Percentiles rank a stretch among this genome's conserved stretches.
Conservation (phyloP, 2,797 vertebrate species). For the Alosa sapidissima region DNA sequence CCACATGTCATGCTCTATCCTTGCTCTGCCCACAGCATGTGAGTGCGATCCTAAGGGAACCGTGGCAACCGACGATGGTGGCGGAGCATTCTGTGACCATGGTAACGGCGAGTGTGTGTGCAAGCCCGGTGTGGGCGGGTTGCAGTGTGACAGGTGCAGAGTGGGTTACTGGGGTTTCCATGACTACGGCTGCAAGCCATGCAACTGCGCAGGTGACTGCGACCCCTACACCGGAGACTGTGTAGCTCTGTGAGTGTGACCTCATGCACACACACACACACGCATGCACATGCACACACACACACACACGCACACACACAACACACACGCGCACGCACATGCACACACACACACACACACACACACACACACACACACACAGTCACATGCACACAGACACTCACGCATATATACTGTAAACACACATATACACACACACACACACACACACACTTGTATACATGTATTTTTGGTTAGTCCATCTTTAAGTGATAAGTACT, state of each 20-base stretch:
- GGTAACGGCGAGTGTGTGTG: constrained; percentile 85
- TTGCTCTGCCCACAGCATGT: constrained; percentile 71
- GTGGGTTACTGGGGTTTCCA: constrained; percentile 89
- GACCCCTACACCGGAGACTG: constrained; percentile 86
- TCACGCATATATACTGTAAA: background rate
- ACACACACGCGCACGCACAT: background rate
- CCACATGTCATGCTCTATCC: background rate
- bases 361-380: constrained; percentile 33
- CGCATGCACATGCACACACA: background rate
- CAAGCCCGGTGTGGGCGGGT: constrained; percentile 85
- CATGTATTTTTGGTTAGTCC: too few relatives aligned
- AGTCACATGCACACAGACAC: background rate
- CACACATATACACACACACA: background rate
- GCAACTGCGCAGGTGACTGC: constrained; percentile 83
- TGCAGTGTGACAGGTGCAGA: constrained; percentile 83
- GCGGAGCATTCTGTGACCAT: constrained; percentile 75
- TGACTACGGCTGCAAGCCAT: constrained; percentile 84
- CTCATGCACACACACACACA: constrained; percentile 23
- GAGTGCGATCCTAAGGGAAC: constrained; percentile 85
- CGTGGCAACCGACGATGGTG: constrained; percentile 66
- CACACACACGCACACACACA: background rate
- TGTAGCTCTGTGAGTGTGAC: constrained; percentile 74
- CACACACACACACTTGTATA: background rate
- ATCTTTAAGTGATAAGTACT: too few relatives aligned
- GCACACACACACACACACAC: background rate